Evolutionary conservation across 2,888 invertebrate species (phyloP), one percentile per base, ranked within the genome.

Genomic region (Disparrhopalites patrizii): DNA sequence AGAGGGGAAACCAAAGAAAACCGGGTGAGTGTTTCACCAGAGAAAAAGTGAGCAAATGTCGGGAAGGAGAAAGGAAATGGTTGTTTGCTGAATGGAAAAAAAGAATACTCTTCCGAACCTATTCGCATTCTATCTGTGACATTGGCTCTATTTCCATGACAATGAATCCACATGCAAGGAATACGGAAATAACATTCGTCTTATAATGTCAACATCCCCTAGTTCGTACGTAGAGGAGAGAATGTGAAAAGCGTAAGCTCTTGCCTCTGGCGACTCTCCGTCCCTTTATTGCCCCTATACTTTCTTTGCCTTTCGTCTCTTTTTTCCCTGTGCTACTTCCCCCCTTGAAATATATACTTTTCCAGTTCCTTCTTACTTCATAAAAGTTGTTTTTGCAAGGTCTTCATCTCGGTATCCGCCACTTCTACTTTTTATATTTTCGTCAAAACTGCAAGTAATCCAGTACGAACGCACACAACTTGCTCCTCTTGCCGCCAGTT

Each of bases 161-260:
- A 60, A 60, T 60, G 60, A 60, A 60, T 50, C 60, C 60, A 30
- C 57, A 58, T 31, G 60, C 33, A 47, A 50, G 47, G 60, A 60
- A 47, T 60, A 60, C 60, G 50, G 43, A 57, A 58, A 58, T 58
- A 58, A 43, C 40, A 60, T 50, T 31, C 33, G n/a, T 43, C 31
- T 33, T 60, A 23, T 20, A 47, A 56, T 56, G 36, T 56, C 56
- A 36, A 56, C n/a, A 56, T 20, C 18, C 56, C 23, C n/a, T n/a
- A n/a, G n/a, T n/a, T n/a, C n/a, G n/a, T n/a, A n/a, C n/a, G n/a
- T n/a, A n/a, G n/a, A n/a, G n/a, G n/a, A n/a, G n/a, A n/a, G n/a
- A n/a, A n/a, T n/a, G n/a, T n/a, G n/a, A n/a, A n/a, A n/a, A n/a
- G n/a, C n/a, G n/a, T n/a, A n/a, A n/a, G n/a, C n/a, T n/a, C n/a